phyloP scores from a whole-genome alignment of 2,113 vertebrate species.

The Ia io region DNA sequence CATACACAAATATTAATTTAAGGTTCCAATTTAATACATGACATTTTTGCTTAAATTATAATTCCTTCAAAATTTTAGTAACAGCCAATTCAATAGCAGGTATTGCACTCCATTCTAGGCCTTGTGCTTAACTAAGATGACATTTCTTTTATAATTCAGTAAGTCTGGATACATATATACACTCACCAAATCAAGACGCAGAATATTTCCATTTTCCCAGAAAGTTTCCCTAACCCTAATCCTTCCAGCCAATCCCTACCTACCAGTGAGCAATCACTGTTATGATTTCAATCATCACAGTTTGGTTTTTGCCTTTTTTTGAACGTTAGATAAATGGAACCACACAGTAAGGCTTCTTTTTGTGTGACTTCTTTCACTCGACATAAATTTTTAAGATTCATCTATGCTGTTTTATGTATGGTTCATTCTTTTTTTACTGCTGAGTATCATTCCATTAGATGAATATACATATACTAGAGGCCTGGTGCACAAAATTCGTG shows the following conservation, averaged over 20 bases:
- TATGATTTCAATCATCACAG: background rate
- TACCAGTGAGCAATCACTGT: background rate
- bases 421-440: background rate
- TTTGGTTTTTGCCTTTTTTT: background rate
- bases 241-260: background rate
- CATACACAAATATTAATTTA: background rate
- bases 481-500: too few species aligned
- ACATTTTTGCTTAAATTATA: background rate
- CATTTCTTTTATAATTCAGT: background rate
- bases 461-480: background rate
- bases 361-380: background rate
- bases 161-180: background rate
- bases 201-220: background rate
- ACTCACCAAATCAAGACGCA: background rate
- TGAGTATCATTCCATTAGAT: background rate
- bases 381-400: background rate
- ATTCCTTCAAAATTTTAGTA: background rate
- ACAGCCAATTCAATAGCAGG: background rate
- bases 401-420: background rate
- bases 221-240: background rate
- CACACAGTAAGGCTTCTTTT: background rate
- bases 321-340: background rate
- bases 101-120: background rate
- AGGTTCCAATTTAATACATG: background rate
- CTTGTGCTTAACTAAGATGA: background rate